phyloP scores from a whole-genome alignment of 2,888 invertebrate genomes.

The Camponotus fellah region DNA sequence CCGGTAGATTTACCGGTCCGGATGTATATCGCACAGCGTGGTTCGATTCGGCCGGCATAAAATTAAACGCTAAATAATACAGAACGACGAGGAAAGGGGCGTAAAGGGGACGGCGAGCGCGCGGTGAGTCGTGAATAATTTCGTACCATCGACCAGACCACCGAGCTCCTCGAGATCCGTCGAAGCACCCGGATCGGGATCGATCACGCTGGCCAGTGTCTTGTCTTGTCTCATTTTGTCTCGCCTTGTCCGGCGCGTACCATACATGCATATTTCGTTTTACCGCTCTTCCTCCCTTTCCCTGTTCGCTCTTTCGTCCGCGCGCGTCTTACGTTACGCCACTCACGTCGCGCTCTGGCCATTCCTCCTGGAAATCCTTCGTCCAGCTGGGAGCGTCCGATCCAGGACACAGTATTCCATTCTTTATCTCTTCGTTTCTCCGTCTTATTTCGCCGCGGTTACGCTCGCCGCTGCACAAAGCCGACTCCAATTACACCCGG shows the following conservation, averaged over 20 bases:
- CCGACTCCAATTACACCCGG: conserved; percentile 84
- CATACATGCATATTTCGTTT: conserved; percentile 48
- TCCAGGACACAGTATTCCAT: conserved; percentile 54
- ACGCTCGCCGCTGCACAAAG: conserved; percentile 76
- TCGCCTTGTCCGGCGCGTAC: conserved; percentile 3
- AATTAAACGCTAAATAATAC: conserved; percentile 53
- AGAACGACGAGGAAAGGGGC: conserved; percentile 16
- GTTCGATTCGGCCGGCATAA: conserved; percentile 20
- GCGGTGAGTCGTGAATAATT: conserved; percentile 40
- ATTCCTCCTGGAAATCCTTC: conserved; percentile 52
- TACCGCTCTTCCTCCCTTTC: neutral
- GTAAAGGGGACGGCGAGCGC: conserved; percentile 25
- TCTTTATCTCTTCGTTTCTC: conserved; percentile 65
- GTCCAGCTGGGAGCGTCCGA: conserved; percentile 16
- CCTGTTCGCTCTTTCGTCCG: neutral
- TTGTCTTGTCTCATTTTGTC: conserved; percentile 5
- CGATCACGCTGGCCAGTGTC: conserved; percentile 14
- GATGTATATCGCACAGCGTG: neutral
- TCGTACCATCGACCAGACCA: conserved; percentile 16
- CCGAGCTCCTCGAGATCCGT: conserved; percentile 41
- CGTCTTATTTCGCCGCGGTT: conserved; percentile 75
- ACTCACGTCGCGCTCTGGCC: conserved; percentile 48
- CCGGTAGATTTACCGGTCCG: neutral
- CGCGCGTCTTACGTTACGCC: conserved; percentile 40
- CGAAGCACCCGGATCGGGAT: conserved; percentile 16